These are phyloP conservation scores for Pseudomyrmex flavicornis DNA, from an alignment of 1,140 invertebrate species.

Conservation along the genomic window DNA sequence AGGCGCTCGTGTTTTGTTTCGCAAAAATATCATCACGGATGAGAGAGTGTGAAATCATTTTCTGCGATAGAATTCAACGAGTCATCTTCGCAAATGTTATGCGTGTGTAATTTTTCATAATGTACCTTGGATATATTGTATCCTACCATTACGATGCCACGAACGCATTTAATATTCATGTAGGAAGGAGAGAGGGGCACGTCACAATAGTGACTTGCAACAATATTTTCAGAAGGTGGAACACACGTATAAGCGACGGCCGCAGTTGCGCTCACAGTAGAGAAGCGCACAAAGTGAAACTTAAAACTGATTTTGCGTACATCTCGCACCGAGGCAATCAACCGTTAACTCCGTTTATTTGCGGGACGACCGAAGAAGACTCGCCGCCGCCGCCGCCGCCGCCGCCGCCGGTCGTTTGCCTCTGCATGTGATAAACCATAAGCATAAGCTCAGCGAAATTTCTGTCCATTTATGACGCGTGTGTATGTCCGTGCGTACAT, in stretches of 20 bases:
- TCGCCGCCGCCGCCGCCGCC: slow-evolving; percentile 4
- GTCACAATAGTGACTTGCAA: slow-evolving; percentile 50
- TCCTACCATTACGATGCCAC: slow-evolving; percentile 1
- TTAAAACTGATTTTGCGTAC: slow-evolving; percentile 43
- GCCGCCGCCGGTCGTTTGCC: slow-evolving; percentile 37
- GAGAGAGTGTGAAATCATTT: not conserved
- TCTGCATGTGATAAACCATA: slow-evolving; percentile 41
- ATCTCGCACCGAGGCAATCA: slow-evolving; percentile 36
- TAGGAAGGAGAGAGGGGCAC: not conserved
- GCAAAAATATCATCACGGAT: not conserved
- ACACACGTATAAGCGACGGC: not conserved
- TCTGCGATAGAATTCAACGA: slow-evolving; percentile 17
- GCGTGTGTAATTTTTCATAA: not conserved
- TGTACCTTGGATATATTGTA: not conserved
- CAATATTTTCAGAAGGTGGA: slow-evolving; percentile 33
- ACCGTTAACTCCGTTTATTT: slow-evolving; percentile 58
- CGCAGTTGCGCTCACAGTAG: not conserved
- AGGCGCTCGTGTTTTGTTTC: not conserved
- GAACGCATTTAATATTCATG: slow-evolving; percentile 16
- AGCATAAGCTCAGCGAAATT: not conserved
- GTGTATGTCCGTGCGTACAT: not conserved
- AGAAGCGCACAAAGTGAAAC: slow-evolving; percentile 22
- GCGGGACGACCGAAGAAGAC: slow-evolving; percentile 7
- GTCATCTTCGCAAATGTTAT: not conserved
- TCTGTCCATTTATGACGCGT: not conserved